These are phyloP conservation scores for Cordilura impudica DNA, from an alignment of 2,888 invertebrate genomes.

Conservation along the genomic window DNA sequence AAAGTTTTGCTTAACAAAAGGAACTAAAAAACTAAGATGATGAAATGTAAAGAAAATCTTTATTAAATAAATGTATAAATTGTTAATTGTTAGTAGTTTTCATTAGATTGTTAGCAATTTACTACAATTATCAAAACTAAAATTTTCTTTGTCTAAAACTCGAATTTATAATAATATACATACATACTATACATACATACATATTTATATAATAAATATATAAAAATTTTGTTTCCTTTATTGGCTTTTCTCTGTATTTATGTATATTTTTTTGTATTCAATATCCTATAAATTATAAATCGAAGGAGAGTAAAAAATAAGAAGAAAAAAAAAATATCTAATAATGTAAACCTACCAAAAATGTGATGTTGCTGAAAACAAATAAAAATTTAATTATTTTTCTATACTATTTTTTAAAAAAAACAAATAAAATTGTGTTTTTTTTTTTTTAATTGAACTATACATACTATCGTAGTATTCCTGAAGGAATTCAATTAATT, in stretches of 20 bases:
- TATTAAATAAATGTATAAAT: background rate
- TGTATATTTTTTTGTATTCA: background rate
- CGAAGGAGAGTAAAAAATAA: background rate
- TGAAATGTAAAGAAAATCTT: background rate
- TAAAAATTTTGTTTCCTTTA: background rate
- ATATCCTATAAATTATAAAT: constrained; percentile 7
- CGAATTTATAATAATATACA: constrained; percentile 49
- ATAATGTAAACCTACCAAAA: constrained; percentile 47
- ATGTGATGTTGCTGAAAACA: constrained; percentile 58
- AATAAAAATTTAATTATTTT: constrained; percentile 51
- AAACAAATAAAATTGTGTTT: background rate
- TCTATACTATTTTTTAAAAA: constrained; percentile 40
- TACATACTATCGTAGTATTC: background rate
- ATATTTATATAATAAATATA: background rate
- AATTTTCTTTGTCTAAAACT: constrained; percentile 34
- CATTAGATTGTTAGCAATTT: background rate
- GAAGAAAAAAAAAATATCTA: background rate
- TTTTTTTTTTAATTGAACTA: background rate
- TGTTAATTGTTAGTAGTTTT: background rate
- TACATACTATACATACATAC: too few species aligned
- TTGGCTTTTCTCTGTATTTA: background rate
- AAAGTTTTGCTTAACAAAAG: constrained; percentile 18
- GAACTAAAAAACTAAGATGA: background rate
- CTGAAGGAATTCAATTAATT: background rate
- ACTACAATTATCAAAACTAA: background rate